Conservation (phyloP, 2,113 vertebrate genomes). For the Caranx melampygus region DNA sequence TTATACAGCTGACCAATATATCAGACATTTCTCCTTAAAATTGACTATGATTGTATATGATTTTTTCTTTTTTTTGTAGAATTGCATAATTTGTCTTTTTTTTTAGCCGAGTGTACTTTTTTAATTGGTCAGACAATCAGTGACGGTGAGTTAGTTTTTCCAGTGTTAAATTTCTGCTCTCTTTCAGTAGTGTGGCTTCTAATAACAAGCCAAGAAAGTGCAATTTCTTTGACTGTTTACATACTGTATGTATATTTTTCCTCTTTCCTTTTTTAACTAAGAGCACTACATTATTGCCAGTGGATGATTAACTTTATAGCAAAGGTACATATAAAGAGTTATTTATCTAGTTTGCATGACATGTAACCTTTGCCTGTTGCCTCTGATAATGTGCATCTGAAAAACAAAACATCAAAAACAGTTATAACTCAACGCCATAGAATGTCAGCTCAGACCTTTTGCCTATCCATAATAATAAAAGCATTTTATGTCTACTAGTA, state of each 20-base stretch:
- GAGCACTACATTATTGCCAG: conserved; percentile 83
- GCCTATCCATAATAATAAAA: conserved; percentile 83
- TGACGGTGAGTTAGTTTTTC: conserved; percentile 69
- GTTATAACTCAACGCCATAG: conserved; percentile 77
- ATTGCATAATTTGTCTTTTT: conserved; percentile 59
- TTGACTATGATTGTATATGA: conserved; percentile 80
- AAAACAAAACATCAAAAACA: conserved; percentile 73
- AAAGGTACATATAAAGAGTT: conserved; percentile 81
- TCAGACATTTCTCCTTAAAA: conserved; percentile 68
- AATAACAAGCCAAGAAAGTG: conserved; percentile 80
- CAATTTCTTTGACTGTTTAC: conserved; percentile 85
- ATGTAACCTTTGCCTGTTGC: conserved; percentile 83
- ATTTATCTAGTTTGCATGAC: conserved; percentile 86
- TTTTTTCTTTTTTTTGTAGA: conserved; percentile 73
- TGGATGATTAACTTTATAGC: conserved; percentile 84
- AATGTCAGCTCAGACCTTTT: conserved; percentile 79
- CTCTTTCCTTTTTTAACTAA: conserved; percentile 77
- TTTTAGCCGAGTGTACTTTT: conserved; percentile 50
- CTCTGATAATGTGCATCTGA: conserved; percentile 78
- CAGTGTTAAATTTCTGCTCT: conserved; percentile 69
- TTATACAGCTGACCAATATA: conserved; percentile 77
- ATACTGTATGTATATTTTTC: conserved; percentile 78
- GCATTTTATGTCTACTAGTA: conserved; percentile 77
- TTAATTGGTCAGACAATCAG: conserved; percentile 80
- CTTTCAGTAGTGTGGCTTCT: conserved; percentile 77